These are phyloP conservation scores for Hemaris fuciformis DNA, from an alignment of 2,888 invertebrate genomes.

Conservation along the genomic window DNA sequence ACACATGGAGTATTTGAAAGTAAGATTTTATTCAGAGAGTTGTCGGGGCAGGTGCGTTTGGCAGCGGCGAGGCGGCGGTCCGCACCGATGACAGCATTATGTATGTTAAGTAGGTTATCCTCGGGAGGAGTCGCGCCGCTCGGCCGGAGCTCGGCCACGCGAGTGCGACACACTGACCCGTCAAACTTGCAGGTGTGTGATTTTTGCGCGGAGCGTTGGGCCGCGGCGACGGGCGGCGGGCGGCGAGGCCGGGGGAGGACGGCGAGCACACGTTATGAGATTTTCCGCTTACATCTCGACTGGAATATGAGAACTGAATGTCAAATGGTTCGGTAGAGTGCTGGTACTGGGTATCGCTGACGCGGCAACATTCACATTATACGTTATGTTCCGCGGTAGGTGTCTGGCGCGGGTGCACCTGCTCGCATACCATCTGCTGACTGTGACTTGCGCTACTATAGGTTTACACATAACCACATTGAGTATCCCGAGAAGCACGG, in stretches of 20 bases:
- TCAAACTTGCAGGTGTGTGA: slow-evolving; percentile 3
- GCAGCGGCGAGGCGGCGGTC: neutral
- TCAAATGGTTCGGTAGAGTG: neutral
- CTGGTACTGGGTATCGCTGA: neutral
- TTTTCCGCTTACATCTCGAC: neutral
- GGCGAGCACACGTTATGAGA: neutral
- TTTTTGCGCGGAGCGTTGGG: neutral
- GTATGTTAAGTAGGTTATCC: neutral
- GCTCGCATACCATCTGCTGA: neutral
- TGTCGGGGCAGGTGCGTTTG: neutral
- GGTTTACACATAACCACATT: neutral
- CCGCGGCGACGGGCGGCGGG: neutral
- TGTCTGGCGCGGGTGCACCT: neutral
- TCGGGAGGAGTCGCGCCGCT: neutral
- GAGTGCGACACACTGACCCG: slow-evolving; percentile 1
- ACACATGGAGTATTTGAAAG: no score
- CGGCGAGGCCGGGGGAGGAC: neutral
- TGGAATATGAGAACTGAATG: neutral
- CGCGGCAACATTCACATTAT: neutral
- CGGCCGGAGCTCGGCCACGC: neutral
- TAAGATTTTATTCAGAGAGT: neutral
- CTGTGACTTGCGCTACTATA: no score
- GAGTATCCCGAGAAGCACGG: no score
- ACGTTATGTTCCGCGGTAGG: neutral
- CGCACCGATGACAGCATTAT: neutral